phyloP scores from a whole-genome alignment of 1,140 invertebrate genomes.

The Bactericera cockerelli region DNA sequence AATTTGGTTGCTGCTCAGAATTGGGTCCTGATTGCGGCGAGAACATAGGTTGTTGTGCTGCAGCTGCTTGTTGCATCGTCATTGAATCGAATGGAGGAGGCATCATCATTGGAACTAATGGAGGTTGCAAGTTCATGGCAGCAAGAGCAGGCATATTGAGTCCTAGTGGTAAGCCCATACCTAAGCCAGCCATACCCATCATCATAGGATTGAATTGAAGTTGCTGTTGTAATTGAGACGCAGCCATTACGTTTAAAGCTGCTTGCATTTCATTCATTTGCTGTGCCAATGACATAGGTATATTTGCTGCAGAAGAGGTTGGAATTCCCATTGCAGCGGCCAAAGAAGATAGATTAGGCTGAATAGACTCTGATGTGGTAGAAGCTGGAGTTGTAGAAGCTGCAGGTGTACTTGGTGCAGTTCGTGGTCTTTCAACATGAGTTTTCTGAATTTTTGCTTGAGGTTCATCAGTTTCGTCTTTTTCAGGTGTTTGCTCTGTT shows the following conservation, averaged over 20 bases:
- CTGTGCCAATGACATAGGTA: conserved; percentile 47
- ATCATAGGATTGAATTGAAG: conserved; percentile 68
- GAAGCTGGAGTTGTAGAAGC: conserved; percentile 41
- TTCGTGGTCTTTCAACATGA: conserved; percentile 28
- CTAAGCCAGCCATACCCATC: conserved; percentile 42
- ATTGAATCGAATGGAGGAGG: conserved; percentile 57
- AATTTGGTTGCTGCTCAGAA: conserved; percentile 31
- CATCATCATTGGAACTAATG: conserved; percentile 78
- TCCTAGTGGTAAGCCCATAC: conserved; percentile 65
- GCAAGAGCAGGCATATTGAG: conserved; percentile 66
- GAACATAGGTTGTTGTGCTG: conserved; percentile 24
- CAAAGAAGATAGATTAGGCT: conserved; percentile 32
- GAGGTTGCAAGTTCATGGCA: conserved; percentile 74
- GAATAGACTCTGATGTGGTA: conserved; percentile 38
- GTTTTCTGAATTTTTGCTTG: conserved; percentile 27
- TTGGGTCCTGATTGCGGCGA: conserved; percentile 29
- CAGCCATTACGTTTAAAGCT: conserved; percentile 65
- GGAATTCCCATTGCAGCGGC: conserved; percentile 24
- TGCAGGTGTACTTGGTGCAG: conserved; percentile 41
- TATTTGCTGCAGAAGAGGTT: conserved; percentile 8
- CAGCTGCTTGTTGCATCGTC: conserved; percentile 32
- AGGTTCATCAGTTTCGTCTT: conserved; percentile 35
- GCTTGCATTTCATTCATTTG: conserved; percentile 74
- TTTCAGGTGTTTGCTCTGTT: conserved; percentile 32
- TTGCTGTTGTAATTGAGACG: conserved; percentile 65